A percentile compares a stretch with the other conserved stretches of the same genome.
Evolutionary conservation across 2,113 vertebrate genomes (phyloP).

Genomic region (Phrynosoma blainvillii): DNA sequence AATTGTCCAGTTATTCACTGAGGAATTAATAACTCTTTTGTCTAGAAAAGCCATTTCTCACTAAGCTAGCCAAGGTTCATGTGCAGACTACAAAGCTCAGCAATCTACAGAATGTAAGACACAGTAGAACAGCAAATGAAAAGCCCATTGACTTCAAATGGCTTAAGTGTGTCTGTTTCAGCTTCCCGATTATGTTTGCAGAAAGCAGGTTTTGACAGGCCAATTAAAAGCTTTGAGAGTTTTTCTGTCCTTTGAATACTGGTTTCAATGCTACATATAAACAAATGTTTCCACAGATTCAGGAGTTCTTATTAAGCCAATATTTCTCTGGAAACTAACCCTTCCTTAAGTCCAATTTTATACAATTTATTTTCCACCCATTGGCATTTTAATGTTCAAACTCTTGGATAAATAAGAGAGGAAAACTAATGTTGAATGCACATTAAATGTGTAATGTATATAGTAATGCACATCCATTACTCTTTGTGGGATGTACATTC

Average conservation of each 20-base stretch:
- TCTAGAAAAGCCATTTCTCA: neutral
- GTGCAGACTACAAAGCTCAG: neutral
- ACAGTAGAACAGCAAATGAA: neutral
- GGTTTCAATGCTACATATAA: neutral
- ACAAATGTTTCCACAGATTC: neutral
- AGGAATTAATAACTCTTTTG: neutral
- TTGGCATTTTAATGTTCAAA: neutral
- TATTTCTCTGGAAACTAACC: neutral
- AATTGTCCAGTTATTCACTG: slow-evolving; percentile 7
- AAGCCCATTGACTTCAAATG: neutral
- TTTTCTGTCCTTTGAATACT: slow-evolving; percentile 36
- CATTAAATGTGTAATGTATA: neutral
- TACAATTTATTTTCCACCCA: neutral
- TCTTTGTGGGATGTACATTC: neutral
- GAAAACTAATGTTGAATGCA: neutral
- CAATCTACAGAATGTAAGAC: neutral
- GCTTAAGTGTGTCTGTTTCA: neutral
- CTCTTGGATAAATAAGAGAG: neutral
- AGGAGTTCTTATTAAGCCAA: neutral
- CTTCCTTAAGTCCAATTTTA: slow-evolving; percentile 7
- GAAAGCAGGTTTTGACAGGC: neutral
- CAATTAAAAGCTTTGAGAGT: slow-evolving; percentile 1
- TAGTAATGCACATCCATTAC: neutral
- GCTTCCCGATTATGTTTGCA: slow-evolving; percentile 2
- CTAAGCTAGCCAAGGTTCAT: neutral